Percentiles rank a stretch among this genome's conserved stretches.
These are phyloP conservation scores for Dysidea cf. avara DNA, from an alignment of 37 sponge, comb jelly and placozoan genomes.

Conservation along the genomic window DNA sequence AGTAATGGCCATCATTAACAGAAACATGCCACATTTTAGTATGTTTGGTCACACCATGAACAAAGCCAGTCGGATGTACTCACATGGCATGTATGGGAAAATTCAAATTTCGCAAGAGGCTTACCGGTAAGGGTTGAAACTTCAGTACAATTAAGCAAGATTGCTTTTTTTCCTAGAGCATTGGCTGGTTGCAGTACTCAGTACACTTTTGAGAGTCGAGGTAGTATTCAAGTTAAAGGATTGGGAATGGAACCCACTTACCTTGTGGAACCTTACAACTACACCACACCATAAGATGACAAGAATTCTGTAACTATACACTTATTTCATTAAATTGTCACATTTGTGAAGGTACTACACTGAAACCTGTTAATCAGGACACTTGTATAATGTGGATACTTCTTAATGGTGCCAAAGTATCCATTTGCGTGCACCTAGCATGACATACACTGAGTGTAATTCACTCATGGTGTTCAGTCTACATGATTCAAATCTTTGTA, in stretches of 20 bases:
- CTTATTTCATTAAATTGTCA: too few species aligned
- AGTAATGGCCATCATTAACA: conserved; percentile 88
- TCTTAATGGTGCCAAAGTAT: too few species aligned
- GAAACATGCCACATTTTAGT: conserved; percentile 92
- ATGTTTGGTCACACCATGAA: conserved; percentile 97
- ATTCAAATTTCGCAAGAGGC: conserved; percentile 58
- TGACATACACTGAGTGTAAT: too few species aligned
- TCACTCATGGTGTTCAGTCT: too few species aligned
- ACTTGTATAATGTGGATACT: too few species aligned
- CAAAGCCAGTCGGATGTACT: conserved; percentile 90
- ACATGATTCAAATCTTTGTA: too few species aligned
- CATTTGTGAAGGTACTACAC: too few species aligned
- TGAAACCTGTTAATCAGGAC: too few species aligned
- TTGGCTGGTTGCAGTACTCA: too few species aligned
- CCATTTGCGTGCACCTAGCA: too few species aligned
- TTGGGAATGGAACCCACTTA: conserved; percentile 33
- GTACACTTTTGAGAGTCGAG: conserved; percentile 30
- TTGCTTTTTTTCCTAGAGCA: not conserved
- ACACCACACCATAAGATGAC: too few species aligned
- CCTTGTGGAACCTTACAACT: conserved; percentile 49
- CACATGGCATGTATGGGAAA: conserved; percentile 60
- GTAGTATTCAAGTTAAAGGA: conserved; percentile 44
- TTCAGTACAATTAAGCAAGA: not conserved
- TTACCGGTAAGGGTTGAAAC: conserved; percentile 44
- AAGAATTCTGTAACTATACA: too few species aligned